A percentile compares a stretch with the other conserved stretches of the same genome.
Conservation (phyloP, 2,113 vertebrate genomes). For the Philantomba maxwellii region DNA sequence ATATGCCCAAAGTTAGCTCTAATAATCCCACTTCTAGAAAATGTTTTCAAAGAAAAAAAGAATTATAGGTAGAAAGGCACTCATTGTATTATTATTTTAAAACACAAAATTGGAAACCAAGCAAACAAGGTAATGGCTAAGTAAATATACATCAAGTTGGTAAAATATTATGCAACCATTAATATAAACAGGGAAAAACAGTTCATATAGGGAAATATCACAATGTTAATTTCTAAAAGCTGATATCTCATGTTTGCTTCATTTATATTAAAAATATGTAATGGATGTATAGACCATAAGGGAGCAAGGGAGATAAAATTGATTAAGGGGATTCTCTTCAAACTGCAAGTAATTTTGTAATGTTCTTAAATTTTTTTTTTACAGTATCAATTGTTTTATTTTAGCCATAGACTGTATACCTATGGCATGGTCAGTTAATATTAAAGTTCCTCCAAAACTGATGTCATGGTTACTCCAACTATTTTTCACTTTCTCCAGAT, state of each 20-base stretch:
- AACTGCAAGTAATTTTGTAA: neutral
- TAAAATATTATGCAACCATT: neutral
- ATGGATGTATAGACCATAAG: neutral
- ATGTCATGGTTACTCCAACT: neutral
- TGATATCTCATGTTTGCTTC: neutral
- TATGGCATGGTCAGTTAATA: neutral
- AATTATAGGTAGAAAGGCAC: neutral
- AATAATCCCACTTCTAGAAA: neutral
- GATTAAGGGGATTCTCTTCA: neutral
- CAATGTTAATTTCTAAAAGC: neutral
- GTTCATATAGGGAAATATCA: neutral
- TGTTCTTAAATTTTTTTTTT: neutral
- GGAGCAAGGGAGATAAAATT: neutral
- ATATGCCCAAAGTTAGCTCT: neutral
- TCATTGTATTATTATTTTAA: neutral
- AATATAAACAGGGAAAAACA: neutral
- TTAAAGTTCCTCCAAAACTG: neutral
- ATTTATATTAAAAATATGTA: neutral
- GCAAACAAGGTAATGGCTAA: neutral
- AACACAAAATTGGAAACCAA: neutral
- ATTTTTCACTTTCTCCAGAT: neutral
- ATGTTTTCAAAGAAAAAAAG: neutral
- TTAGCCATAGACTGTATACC: neutral
- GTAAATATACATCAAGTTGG: neutral
- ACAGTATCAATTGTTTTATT: neutral